Base-by-base conservation (phyloP, 2,888 invertebrate species). In the Cylindroiulus punctatus region DNA sequence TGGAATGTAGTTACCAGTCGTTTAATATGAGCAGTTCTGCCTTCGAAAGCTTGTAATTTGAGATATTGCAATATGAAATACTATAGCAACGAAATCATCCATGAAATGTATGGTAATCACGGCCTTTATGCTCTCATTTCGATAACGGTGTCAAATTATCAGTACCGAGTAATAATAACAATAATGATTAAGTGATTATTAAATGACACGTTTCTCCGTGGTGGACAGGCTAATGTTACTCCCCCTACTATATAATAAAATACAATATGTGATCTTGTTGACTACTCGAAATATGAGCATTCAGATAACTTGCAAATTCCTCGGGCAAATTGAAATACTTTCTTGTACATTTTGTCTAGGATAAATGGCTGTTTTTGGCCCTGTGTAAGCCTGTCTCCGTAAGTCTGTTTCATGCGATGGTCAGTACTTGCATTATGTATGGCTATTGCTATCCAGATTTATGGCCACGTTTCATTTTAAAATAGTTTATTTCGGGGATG, bases 401-500 rank as follows among this genome's bases (percentile, higher is more conserved):
- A n/a, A n/a, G n/a, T n/a, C n/a, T 19, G 57, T 57, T 57, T 57
- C 47, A 19, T 57, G 5, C n/a, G 14, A 17, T 47, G 47, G 47
- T 57, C 57, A 4, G 19, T 17, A 52, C 17, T 52, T 52, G 12
- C 1, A 57, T 57, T 19, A 57, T 19, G 3, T 57, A 57, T 57
- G 57, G 8, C n/a, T 8, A 14, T 57, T n/a, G 19, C 57, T 57
- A 57, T 57, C 57, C n/a, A 57, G 57, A 57, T 57, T 57, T 57
- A 57, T 57, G 57, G 22, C 57, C 57, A 22, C 3, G 22, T 57
- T 57, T 57, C 57, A 57, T 57, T 57, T 57, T 57, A 57, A 57
- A 57, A 57, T 57, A n/a, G 57, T 57, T 57, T 57, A 57, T 57
- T 57, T 57, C 57, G 57, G n/a, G 57, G 57, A 57, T 57, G 22